A percentile compares a stretch with the other conserved stretches of the same genome.
Conservation (phyloP, 1,140 invertebrate species). For the Steinernema feltiae region DNA sequence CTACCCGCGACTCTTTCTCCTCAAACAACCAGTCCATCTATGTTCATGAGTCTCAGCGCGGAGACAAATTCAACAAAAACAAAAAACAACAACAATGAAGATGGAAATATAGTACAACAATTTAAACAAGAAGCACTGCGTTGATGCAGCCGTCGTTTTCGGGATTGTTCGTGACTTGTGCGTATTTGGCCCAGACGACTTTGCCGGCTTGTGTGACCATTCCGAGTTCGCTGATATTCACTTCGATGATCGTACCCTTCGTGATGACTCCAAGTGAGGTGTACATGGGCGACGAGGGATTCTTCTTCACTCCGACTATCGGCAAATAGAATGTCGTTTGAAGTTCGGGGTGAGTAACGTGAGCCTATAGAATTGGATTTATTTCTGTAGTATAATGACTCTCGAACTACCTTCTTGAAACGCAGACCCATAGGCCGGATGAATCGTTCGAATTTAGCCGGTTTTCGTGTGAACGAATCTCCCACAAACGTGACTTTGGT, state of each 20-base stretch:
- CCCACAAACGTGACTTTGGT: slow-evolving; percentile 97
- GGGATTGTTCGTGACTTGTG: slow-evolving; percentile 98
- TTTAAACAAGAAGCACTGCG: slow-evolving; percentile 85
- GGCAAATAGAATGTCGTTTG: slow-evolving; percentile 97
- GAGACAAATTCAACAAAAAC: slow-evolving; percentile 6
- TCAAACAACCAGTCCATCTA: no score
- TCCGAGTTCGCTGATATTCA: slow-evolving; percentile 97
- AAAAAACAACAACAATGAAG: slow-evolving; percentile 11
- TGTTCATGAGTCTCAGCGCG: no score
- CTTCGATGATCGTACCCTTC: slow-evolving; percentile 92
- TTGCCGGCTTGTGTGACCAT: slow-evolving; percentile 97
- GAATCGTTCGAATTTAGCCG: slow-evolving; percentile 98
- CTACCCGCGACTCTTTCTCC: no score
- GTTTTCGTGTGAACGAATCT: slow-evolving; percentile 95
- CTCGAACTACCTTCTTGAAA: slow-evolving; percentile 66
- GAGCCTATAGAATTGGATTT: slow-evolving; percentile 46
- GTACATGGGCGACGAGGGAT: slow-evolving; percentile 93
- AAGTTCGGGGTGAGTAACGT: slow-evolving; percentile 86
- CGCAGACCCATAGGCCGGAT: slow-evolving; percentile 94
- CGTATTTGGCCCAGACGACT: slow-evolving; percentile 99
- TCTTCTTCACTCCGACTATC: slow-evolving; percentile 98
- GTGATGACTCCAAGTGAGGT: slow-evolving; percentile 96
- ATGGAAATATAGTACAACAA: neutral
- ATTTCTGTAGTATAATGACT: no score
- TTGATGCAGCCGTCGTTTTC: slow-evolving; percentile 99